Conservation (phyloP, 1,140 invertebrate species). For the Neelides sp. region DNA sequence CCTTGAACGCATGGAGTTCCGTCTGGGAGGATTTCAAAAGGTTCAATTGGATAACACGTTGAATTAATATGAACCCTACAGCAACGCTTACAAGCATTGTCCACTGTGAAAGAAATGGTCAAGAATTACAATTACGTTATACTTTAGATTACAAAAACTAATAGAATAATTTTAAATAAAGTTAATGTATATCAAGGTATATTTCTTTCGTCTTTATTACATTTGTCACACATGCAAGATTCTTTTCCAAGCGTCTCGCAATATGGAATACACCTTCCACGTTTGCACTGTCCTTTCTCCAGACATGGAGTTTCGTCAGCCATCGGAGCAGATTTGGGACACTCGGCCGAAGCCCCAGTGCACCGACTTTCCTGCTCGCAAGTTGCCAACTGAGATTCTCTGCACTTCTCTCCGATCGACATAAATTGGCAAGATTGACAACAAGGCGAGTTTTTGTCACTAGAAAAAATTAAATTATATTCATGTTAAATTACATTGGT, state of each 20-base stretch:
- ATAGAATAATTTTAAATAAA: not conserved
- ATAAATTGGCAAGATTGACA: constrained; percentile 80
- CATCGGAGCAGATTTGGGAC: constrained; percentile 71
- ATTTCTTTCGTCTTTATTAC: constrained; percentile 39
- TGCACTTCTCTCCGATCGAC: constrained; percentile 56
- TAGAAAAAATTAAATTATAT: constrained; percentile 38
- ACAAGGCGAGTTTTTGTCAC: constrained; percentile 89
- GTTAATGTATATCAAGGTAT: constrained; percentile 8
- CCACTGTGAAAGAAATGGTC: too few relatives aligned
- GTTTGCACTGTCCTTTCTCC: constrained; percentile 70
- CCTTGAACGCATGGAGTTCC: constrained; percentile 92
- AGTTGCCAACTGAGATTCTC: constrained; percentile 72
- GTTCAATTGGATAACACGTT: constrained; percentile 78
- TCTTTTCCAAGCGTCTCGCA: constrained; percentile 82
- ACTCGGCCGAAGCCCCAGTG: constrained; percentile 44
- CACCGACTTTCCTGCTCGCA: constrained; percentile 67
- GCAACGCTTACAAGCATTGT: constrained; percentile 74
- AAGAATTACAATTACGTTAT: constrained; percentile 25
- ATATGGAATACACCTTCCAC: constrained; percentile 77
- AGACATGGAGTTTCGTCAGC: constrained; percentile 71
- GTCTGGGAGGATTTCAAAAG: constrained; percentile 72
- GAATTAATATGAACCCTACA: constrained; percentile 80
- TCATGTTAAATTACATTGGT: constrained; percentile 5
- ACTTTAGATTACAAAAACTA: constrained; percentile 6
- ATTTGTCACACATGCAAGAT: constrained; percentile 88